These are phyloP conservation scores for Sarcophaga variegata DNA, from an alignment of 2,888 invertebrate species.

Conservation along the genomic window DNA sequence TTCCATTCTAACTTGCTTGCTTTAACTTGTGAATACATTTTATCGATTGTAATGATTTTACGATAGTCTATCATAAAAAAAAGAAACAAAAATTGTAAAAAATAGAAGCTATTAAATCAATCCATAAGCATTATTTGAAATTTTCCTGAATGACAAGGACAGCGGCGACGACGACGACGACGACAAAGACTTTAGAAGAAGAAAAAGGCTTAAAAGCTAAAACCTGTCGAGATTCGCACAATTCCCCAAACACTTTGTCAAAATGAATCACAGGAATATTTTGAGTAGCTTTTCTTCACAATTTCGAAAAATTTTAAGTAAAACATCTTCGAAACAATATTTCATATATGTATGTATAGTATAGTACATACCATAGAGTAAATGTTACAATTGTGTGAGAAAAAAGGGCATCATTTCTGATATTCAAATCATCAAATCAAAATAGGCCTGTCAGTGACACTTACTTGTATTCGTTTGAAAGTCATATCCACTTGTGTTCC, in stretches of 20 bases:
- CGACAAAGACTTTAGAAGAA: background rate
- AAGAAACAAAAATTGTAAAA: constrained; percentile 4
- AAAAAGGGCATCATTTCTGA: background rate
- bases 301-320: constrained; percentile 23
- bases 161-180: constrained; percentile 31
- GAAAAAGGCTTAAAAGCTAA: constrained; percentile 78
- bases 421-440: no score
- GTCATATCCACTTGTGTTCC: no score
- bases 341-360: background rate
- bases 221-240: constrained; percentile 82
- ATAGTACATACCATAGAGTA: constrained; percentile 13
- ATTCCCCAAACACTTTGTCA: constrained; percentile 81
- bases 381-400: constrained; percentile 17
- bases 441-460: no score
- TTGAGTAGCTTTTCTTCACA: constrained; percentile 45
- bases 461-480: no score
- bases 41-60: background rate
- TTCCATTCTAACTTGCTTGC: no score
- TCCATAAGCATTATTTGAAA: constrained; percentile 41
- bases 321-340: constrained; percentile 38
- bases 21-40: background rate
- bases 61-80: background rate
- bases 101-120: constrained; percentile 27
- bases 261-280: constrained; percentile 71
- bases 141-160: constrained; percentile 49